A percentile compares a stretch with the other conserved stretches of the same genome.
These are phyloP conservation scores for Mythimna pallens DNA, from an alignment of 2,888 invertebrate species.

Conservation along the genomic window DNA sequence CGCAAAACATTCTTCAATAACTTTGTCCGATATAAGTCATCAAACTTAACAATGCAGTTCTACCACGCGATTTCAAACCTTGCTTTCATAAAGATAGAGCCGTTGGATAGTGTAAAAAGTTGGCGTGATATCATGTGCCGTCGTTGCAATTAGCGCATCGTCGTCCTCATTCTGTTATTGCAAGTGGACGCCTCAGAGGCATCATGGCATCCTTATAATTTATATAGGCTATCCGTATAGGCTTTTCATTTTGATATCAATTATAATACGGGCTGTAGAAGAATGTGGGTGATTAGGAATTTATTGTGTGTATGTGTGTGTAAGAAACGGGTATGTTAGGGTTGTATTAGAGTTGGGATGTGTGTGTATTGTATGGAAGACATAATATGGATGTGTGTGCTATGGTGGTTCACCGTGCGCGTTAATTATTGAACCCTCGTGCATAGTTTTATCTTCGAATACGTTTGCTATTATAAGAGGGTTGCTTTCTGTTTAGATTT, in stretches of 20 bases:
- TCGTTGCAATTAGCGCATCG: conserved; percentile 70
- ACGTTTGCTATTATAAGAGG: too few relatives aligned
- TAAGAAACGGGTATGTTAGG: background rate
- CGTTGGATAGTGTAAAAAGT: conserved; percentile 9
- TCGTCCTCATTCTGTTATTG: conserved; percentile 68
- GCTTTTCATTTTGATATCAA: conserved; percentile 34
- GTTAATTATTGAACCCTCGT: background rate
- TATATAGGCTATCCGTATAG: conserved; percentile 43
- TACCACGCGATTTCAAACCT: conserved; percentile 37
- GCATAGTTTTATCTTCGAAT: background rate
- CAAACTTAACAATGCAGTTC: conserved; percentile 46
- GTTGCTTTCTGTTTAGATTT: too few relatives aligned
- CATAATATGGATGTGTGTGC: background rate
- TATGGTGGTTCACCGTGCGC: background rate
- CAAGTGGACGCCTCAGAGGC: conserved; percentile 55
- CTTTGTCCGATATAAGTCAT: conserved; percentile 62
- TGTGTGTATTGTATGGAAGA: too few relatives aligned
- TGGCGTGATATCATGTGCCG: conserved; percentile 61
- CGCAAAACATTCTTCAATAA: conserved; percentile 57
- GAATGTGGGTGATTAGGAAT: conserved; percentile 39
- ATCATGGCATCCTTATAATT: conserved; percentile 49
- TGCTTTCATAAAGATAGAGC: background rate
- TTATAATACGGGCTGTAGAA: conserved; percentile 13
- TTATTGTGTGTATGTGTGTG: background rate
- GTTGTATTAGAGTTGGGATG: background rate